These are phyloP conservation scores for Hestina assimilis DNA, from an alignment of 1,140 invertebrate species.

Conservation along the genomic window DNA sequence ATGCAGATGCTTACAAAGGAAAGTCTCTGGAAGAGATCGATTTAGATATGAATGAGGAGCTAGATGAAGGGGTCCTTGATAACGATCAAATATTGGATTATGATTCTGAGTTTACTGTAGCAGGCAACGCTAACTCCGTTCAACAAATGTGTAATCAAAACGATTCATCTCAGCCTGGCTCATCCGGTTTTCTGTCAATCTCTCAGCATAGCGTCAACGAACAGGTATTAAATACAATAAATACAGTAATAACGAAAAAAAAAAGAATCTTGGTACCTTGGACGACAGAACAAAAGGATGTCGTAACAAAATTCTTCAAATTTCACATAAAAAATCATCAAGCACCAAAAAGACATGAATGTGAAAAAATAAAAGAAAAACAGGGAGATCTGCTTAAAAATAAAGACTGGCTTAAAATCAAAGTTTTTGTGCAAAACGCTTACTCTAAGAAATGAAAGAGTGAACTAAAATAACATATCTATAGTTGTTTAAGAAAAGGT, in stretches of 20 bases:
- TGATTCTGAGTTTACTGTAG: not conserved
- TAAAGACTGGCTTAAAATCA: conserved; percentile 32
- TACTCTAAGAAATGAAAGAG: conserved; percentile 16
- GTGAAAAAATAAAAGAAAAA: conserved; percentile 24
- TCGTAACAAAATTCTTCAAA: conserved; percentile 15
- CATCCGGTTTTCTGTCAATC: conserved; percentile 3
- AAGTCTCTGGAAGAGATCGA: conserved; percentile 53
- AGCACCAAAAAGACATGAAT: conserved; percentile 29
- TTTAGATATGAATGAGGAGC: conserved; percentile 34
- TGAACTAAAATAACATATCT: too few relatives aligned
- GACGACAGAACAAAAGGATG: conserved; percentile 14
- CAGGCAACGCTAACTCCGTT: not conserved
- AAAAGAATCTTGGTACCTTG: conserved; percentile 13
- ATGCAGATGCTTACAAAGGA: conserved; percentile 40
- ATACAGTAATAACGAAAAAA: conserved; percentile 10
- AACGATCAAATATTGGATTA: conserved; percentile 7
- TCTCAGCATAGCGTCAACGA: conserved; percentile 6
- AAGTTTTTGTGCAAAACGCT: conserved; percentile 27
- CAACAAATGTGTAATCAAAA: not conserved
- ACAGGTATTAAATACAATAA: not conserved
- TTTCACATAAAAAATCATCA: conserved; percentile 21
- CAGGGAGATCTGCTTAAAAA: conserved; percentile 20
- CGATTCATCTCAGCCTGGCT: conserved; percentile 4
- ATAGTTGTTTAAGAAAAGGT: too few relatives aligned
- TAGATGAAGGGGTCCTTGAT: conserved; percentile 1